A percentile compares a stretch with the other conserved stretches of the same genome.
Evolutionary conservation across 2,797 vertebrate genomes (phyloP).

Genomic region (Spea hammondii): DNA sequence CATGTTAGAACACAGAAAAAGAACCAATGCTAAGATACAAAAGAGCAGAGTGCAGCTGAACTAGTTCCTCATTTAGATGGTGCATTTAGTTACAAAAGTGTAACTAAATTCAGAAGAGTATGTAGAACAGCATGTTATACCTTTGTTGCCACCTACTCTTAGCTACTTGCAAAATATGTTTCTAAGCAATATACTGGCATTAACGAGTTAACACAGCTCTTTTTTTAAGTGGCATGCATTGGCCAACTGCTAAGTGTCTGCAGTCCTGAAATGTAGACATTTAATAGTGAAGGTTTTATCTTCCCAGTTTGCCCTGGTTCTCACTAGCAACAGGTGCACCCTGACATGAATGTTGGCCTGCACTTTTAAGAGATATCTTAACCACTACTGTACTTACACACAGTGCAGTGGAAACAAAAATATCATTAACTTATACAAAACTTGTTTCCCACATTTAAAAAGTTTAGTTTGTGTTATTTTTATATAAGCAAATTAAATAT

Average conservation of each 20-base stretch:
- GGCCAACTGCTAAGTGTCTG: conserved; percentile 31
- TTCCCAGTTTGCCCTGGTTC: conserved; percentile 29
- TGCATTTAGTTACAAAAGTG: no score
- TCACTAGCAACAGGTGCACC: conserved; percentile 43
- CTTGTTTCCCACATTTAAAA: not conserved
- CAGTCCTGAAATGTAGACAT: conserved; percentile 29
- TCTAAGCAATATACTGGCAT: not conserved
- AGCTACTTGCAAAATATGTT: not conserved
- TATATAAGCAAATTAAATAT: not conserved
- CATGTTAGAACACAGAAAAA: no score
- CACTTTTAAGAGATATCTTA: conserved; percentile 38
- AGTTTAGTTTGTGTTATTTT: not conserved
- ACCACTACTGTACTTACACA: conserved; percentile 44
- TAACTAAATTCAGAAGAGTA: no score
- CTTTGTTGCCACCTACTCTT: no score
- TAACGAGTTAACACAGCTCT: conserved; percentile 20
- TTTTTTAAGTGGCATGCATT: conserved; percentile 1
- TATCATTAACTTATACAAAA: conserved; percentile 16
- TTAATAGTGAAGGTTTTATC: conserved; percentile 49
- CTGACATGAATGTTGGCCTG: conserved; percentile 28
- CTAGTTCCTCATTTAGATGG: no score
- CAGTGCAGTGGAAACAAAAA: conserved; percentile 33
- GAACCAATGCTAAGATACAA: no score
- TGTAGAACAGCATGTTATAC: no score
- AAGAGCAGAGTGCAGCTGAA: no score